phyloP scores from a whole-genome alignment of 1,140 invertebrate species.

The Pachyrhynchus sulphureomaculatus region DNA sequence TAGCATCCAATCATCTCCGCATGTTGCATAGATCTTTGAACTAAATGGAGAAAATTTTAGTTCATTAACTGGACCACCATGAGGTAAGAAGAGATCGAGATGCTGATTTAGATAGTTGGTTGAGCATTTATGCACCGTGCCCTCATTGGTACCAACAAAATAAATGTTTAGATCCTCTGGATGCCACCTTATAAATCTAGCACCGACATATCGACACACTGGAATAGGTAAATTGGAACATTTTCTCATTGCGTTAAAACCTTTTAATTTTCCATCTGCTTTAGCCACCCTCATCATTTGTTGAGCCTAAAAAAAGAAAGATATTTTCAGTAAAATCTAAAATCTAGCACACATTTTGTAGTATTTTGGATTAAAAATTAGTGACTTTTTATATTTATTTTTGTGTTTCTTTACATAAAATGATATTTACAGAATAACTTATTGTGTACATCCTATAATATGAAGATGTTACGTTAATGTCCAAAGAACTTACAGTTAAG shows the following conservation, averaged over 20 bases:
- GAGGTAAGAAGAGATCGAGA: slow-evolving; percentile 71
- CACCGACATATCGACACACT: slow-evolving; percentile 61
- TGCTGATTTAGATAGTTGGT: slow-evolving; percentile 58
- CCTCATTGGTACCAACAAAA: slow-evolving; percentile 80
- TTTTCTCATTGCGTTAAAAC: slow-evolving; percentile 54
- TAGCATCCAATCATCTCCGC: slow-evolving; percentile 77
- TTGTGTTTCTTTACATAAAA: too few species aligned
- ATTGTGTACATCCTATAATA: too few species aligned
- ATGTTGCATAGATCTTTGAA: slow-evolving; percentile 72
- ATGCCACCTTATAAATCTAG: slow-evolving; percentile 65
- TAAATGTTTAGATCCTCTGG: slow-evolving; percentile 66
- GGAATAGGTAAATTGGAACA: slow-evolving; percentile 56
- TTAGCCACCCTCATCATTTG: slow-evolving; percentile 62
- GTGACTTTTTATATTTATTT: too few species aligned
- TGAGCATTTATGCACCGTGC: slow-evolving; percentile 68
- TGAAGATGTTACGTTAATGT: too few species aligned
- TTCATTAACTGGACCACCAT: slow-evolving; percentile 75
- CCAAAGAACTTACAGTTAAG: too few species aligned
- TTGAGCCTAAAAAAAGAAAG: slow-evolving; percentile 50
- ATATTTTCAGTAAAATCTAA: not conserved
- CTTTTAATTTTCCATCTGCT: slow-evolving; percentile 63
- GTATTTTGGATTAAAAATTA: too few species aligned
- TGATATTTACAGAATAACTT: too few species aligned
- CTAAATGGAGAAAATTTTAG: slow-evolving; percentile 80
- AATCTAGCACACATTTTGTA: too few species aligned